These are phyloP conservation scores for Megaustenia siamemsis DNA, from an alignment of 2,888 invertebrate species.

Conservation along the genomic window DNA sequence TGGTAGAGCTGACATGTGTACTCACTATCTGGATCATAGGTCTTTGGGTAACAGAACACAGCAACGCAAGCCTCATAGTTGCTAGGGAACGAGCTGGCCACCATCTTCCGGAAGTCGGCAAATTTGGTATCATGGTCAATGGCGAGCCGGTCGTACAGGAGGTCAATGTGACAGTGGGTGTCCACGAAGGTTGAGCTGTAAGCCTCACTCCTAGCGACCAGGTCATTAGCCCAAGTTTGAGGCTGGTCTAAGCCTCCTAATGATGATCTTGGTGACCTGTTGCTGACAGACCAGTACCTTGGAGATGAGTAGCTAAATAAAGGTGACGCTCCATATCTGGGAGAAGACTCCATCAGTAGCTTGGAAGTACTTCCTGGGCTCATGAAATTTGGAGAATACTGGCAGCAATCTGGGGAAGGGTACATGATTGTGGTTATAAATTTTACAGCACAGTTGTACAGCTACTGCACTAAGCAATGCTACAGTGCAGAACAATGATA, in stretches of 20 bases:
- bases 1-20: background rate
- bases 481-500: too few species aligned
- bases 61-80: slow-evolving; percentile 80
- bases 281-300: background rate
- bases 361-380: background rate
- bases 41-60: slow-evolving; percentile 80
- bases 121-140: background rate
- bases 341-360: too few species aligned
- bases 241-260: slow-evolving; percentile 10
- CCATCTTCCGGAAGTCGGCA: slow-evolving; percentile 34
- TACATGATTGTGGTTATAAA: background rate
- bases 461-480: too few species aligned
- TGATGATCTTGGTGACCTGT: background rate
- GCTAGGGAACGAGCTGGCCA: slow-evolving; percentile 72
- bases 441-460: too few species aligned
- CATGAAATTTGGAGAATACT: background rate
- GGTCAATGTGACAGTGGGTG: slow-evolving; percentile 81
- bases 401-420: background rate
- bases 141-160: slow-evolving; percentile 61
- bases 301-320: background rate
- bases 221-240: slow-evolving; percentile 12
- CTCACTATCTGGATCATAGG: slow-evolving; percentile 68
- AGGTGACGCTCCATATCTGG: too few species aligned
- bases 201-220: slow-evolving; percentile 39
- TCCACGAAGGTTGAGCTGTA: slow-evolving; percentile 75